Conservation (phyloP, 2,888 invertebrate species). For the Phymatocera aterrima region DNA sequence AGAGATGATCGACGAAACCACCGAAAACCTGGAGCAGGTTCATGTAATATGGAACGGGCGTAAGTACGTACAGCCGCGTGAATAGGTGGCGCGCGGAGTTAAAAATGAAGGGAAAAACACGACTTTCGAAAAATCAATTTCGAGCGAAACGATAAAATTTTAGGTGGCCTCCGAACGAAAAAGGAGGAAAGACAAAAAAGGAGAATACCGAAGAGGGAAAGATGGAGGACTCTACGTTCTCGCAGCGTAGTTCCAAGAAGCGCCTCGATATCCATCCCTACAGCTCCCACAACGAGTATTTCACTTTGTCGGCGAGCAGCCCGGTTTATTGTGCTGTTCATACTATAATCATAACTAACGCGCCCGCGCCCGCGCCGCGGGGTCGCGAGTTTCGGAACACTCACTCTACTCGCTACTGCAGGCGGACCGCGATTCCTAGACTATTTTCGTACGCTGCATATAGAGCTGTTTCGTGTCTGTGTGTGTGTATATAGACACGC, state of each 20-base stretch:
- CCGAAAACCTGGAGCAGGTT: too few relatives aligned
- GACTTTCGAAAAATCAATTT: constrained; percentile 54
- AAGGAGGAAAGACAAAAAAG: too few relatives aligned
- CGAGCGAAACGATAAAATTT: constrained; percentile 53
- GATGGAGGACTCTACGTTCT: not conserved
- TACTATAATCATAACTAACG: constrained; percentile 41
- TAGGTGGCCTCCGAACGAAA: too few relatives aligned
- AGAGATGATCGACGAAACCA: not conserved
- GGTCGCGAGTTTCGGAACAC: not conserved
- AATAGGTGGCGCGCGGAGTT: not conserved
- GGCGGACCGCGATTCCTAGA: constrained; percentile 45
- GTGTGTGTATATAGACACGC: not conserved
- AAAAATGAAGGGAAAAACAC: not conserved
- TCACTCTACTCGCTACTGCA: not conserved
- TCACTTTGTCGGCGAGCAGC: constrained; percentile 64
- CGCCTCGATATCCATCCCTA: constrained; percentile 49
- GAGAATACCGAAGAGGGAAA: not conserved
- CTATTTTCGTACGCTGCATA: constrained; percentile 55
- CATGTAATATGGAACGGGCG: too few relatives aligned
- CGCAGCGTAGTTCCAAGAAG: constrained; percentile 51
- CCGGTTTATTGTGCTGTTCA: constrained; percentile 46
- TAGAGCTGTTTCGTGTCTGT: not conserved
- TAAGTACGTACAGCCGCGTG: too few relatives aligned
- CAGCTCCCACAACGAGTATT: constrained; percentile 40
- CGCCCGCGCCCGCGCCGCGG: not conserved